A percentile compares a stretch with the other conserved stretches of the same genome.
Evolutionary conservation across 2,797 vertebrate genomes (phyloP).

Genomic region (Enteromius unitaeniatus): DNA sequence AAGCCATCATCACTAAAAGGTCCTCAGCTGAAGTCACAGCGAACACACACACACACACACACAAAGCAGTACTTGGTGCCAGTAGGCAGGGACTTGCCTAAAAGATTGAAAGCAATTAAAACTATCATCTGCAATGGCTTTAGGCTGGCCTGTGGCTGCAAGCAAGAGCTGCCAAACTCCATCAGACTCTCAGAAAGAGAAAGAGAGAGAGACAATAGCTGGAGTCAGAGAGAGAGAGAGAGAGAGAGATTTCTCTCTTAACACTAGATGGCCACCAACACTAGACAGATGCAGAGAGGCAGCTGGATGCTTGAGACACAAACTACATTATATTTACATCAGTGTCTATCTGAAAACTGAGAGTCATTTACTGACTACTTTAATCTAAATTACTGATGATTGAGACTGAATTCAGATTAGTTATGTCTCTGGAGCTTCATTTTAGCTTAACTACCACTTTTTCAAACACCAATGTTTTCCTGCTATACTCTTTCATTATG

Average conservation of each 20-base stretch:
- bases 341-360: background rate
- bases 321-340: slow-evolving; percentile 2
- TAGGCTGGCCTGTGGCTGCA: slow-evolving; percentile 90
- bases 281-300: background rate
- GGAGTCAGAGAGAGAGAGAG: slow-evolving; percentile 60
- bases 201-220: slow-evolving; percentile 69
- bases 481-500: too few relatives aligned
- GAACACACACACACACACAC: slow-evolving; percentile 63
- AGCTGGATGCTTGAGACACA: background rate
- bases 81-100: slow-evolving; percentile 87
- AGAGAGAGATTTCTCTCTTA: slow-evolving; percentile 23
- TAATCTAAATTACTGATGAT: background rate
- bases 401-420: too few relatives aligned
- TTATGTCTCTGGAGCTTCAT: background rate
- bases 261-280: slow-evolving; percentile 48
- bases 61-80: slow-evolving; percentile 71
- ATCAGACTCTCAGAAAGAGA: slow-evolving; percentile 84
- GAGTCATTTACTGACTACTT: background rate
- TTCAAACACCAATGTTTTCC: background rate
- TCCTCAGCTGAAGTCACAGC: slow-evolving; percentile 13
- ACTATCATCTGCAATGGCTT: slow-evolving; percentile 95
- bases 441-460: background rate
- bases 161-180: slow-evolving; percentile 91
- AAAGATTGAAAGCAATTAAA: slow-evolving; percentile 99
- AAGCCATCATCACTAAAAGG: background rate